These are phyloP conservation scores for Scaptomyza polygonia DNA, from an alignment of 2,888 invertebrate species.

Conservation along the genomic window DNA sequence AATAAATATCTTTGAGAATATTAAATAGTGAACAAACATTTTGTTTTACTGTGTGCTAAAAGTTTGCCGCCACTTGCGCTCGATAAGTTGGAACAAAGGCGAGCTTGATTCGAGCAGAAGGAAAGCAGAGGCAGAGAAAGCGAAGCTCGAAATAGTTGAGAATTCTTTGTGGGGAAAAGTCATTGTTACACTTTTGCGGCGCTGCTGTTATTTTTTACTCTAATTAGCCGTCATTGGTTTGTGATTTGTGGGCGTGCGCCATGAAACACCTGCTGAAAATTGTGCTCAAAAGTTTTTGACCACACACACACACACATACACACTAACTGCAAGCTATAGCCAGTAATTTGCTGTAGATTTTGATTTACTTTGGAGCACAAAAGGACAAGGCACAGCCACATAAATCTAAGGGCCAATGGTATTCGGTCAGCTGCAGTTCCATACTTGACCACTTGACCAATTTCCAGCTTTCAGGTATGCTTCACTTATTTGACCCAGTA, in stretches of 20 bases:
- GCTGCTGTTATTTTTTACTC: constrained; percentile 67
- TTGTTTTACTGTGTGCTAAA: constrained; percentile 33
- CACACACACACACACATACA: constrained; percentile 34
- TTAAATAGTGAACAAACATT: background rate
- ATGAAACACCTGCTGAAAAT: constrained; percentile 40
- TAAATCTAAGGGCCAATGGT: constrained; percentile 44
- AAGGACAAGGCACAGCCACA: constrained; percentile 27
- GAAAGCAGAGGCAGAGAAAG: constrained; percentile 8
- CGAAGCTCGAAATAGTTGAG: constrained; percentile 67
- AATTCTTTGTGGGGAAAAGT: constrained; percentile 66
- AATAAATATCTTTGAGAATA: background rate
- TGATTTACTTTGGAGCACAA: constrained; percentile 55
- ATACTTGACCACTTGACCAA: constrained; percentile 59
- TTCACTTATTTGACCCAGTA: constrained; percentile 35
- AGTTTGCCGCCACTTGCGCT: constrained; percentile 76
- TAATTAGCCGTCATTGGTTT: constrained; percentile 77
- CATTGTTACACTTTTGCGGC: constrained; percentile 64
- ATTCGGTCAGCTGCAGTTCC: constrained; percentile 13
- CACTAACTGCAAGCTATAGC: constrained; percentile 26
- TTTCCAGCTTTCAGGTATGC: constrained; percentile 36
- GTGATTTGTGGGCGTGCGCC: constrained; percentile 69
- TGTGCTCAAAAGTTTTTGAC: constrained; percentile 18
- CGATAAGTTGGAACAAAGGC: constrained; percentile 73
- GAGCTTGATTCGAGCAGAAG: constrained; percentile 12
- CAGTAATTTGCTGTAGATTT: constrained; percentile 61